Conservation (phyloP, 92 coral and sea anemone genomes). For the Epizoanthus ramosus region DNA sequence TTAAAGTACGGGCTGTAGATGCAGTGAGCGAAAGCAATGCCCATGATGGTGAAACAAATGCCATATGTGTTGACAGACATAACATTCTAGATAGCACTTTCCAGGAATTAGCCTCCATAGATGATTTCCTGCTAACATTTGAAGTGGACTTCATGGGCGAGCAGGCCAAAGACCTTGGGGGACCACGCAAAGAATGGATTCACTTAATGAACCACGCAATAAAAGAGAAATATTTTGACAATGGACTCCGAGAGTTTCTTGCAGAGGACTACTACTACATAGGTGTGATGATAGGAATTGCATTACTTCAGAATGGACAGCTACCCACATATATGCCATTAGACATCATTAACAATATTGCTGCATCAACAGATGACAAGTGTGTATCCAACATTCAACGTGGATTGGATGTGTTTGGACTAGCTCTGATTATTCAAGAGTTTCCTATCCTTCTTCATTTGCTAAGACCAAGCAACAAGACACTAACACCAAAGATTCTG, state of each 20-base stretch:
- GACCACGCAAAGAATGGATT: conserved; percentile 59
- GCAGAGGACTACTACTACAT: conserved; percentile 36
- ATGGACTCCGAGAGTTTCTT: conserved; percentile 20
- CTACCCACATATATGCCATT: conserved; percentile 33
- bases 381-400: conserved; percentile 53
- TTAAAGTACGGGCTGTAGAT: conserved; percentile 38
- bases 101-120: conserved; percentile 48
- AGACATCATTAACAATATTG: conserved; percentile 45
- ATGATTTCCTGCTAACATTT: conserved; percentile 49
- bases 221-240: conserved; percentile 38
- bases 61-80: conserved; percentile 54
- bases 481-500: conserved; percentile 52
- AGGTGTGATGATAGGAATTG: conserved; percentile 38
- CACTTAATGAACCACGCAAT: conserved; percentile 21
- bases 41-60: conserved; percentile 54
- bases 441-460: conserved; percentile 58
- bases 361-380: not conserved
- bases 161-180: conserved; percentile 50
- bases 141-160: conserved; percentile 66
- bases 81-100: conserved; percentile 51
- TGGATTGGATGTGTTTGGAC: conserved; percentile 62
- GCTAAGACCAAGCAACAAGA: conserved; percentile 47
- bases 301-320: conserved; percentile 45
- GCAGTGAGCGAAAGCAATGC: not conserved
- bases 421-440: conserved; percentile 33